phyloP scores from a whole-genome alignment of 2,113 vertebrate genomes.

The Alexandromys fortis region DNA sequence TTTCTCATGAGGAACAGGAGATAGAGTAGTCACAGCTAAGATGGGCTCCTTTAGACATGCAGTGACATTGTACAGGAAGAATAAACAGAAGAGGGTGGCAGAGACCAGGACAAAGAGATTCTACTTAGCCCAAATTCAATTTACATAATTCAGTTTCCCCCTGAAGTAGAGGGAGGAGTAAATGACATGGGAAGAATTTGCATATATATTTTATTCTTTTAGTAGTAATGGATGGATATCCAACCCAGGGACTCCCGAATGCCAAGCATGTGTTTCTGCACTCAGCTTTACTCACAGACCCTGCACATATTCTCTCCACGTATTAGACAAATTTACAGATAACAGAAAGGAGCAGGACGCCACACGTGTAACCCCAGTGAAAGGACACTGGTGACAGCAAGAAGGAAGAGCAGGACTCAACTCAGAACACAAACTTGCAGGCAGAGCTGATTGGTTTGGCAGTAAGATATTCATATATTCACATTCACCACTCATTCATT shows the following conservation, averaged over 20 bases:
- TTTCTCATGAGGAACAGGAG: neutral
- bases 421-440: neutral
- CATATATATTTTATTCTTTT: neutral
- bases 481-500: neutral
- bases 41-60: neutral
- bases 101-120: neutral
- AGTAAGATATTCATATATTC: neutral
- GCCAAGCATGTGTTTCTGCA: neutral
- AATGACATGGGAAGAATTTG: neutral
- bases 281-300: neutral
- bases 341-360: neutral
- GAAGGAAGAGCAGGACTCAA: neutral
- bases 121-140: neutral
- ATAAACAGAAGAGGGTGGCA: neutral
- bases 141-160: conserved; percentile 22
- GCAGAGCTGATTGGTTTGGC: neutral
- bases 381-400: neutral
- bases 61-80: conserved; percentile 22
- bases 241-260: neutral
- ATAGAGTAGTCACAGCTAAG: neutral
- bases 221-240: neutral
- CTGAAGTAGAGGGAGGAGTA: neutral
- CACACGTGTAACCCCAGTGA: neutral
- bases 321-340: neutral
- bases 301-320: neutral